Percentiles rank a stretch among this genome's conserved stretches.
phyloP scores from a whole-genome alignment of 2,797 vertebrate species.

The Spinus olivaceus region DNA sequence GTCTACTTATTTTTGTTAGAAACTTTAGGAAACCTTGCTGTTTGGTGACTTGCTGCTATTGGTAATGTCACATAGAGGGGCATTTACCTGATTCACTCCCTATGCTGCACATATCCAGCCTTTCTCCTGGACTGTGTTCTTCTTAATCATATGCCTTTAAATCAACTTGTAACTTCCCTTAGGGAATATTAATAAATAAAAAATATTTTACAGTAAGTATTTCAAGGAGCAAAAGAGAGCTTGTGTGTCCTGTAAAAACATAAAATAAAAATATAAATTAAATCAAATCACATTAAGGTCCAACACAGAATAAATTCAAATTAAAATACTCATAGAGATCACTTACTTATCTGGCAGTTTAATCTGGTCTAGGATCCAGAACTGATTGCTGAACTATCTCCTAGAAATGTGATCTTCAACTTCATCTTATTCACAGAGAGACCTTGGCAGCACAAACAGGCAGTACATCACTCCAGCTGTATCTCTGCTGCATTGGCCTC shows the following conservation, averaged over 20 bases:
- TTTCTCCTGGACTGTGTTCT: conserved; percentile 1
- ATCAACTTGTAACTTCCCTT: not conserved
- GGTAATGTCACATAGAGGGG: not conserved
- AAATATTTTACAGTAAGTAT: not conserved
- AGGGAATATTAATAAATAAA: not conserved
- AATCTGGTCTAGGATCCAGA: conserved; percentile 43
- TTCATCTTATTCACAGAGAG: conserved; percentile 44
- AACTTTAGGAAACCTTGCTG: not conserved
- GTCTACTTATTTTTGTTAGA: not conserved
- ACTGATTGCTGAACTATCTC: conserved; percentile 48
- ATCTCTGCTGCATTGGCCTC: conserved; percentile 53
- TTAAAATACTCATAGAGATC: conserved; percentile 37
- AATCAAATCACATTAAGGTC: not conserved
- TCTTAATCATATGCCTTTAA: conserved; percentile 43
- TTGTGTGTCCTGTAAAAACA: not conserved
- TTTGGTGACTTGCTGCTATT: not conserved
- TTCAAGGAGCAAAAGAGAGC: not conserved
- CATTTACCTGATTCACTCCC: not conserved
- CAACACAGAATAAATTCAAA: conserved; percentile 4
- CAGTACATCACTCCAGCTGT: conserved; percentile 53
- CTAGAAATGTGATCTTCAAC: conserved; percentile 49
- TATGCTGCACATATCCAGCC: not conserved
- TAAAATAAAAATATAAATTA: conserved; percentile 15
- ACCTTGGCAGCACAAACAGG: conserved; percentile 59
- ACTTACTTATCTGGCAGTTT: conserved; percentile 49